These are phyloP conservation scores for Sclerodermus sp. DNA, from an alignment of 2,888 invertebrate genomes.

Conservation along the genomic window DNA sequence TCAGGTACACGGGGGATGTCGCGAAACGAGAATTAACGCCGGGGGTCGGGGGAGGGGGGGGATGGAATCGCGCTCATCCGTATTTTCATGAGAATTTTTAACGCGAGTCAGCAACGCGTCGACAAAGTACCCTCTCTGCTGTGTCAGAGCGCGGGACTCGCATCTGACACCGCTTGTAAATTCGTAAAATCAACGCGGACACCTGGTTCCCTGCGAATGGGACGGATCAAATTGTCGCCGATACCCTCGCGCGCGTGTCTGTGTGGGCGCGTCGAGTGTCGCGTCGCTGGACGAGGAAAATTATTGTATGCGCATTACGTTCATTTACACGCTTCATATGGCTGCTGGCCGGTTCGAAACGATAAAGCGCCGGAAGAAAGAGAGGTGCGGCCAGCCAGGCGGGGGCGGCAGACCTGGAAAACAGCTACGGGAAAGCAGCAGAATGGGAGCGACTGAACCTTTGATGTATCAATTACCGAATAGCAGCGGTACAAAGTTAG, in stretches of 20 bases:
- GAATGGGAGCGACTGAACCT: conserved; percentile 20
- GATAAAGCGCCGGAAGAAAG: conserved; percentile 3
- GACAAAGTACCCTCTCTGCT: background rate
- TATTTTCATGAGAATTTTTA: too few relatives aligned
- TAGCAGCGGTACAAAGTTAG: conserved; percentile 2
- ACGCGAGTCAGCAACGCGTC: too few relatives aligned
- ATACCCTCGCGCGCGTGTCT: background rate
- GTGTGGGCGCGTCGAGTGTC: background rate
- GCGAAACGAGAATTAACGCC: too few relatives aligned
- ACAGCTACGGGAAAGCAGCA: conserved; percentile 14
- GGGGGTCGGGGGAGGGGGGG: too few relatives aligned
- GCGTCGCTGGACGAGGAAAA: conserved; percentile 3
- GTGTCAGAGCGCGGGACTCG: background rate
- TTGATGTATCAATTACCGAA: conserved; percentile 37
- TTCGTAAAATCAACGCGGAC: conserved; percentile 2
- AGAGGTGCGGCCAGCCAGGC: background rate
- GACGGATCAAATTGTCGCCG: background rate
- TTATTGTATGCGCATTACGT: conserved; percentile 1
- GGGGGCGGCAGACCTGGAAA: conserved; percentile 6
- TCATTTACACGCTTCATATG: conserved; percentile 6
- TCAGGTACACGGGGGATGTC: too few relatives aligned
- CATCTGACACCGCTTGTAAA: background rate
- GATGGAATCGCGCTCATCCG: too few relatives aligned
- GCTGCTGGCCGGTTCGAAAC: background rate
- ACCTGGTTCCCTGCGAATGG: background rate